These are phyloP conservation scores for Iphiclides podalirius DNA, from an alignment of 2,888 invertebrate genomes.

Conservation along the genomic window DNA sequence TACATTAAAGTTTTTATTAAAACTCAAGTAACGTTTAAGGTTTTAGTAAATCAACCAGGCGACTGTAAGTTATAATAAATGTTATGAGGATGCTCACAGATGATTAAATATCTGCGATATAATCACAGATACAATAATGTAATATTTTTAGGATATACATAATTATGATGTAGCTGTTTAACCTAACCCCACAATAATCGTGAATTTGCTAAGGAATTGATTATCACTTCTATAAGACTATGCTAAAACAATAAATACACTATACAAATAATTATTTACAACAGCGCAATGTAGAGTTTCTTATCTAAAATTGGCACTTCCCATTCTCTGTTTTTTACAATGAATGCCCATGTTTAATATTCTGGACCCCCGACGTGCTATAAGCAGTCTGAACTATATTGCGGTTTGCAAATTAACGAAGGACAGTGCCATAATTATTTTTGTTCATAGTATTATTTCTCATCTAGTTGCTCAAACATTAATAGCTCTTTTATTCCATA, in stretches of 20 bases:
- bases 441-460: conserved; percentile 45
- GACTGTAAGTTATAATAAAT: background rate
- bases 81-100: background rate
- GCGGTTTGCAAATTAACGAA: conserved; percentile 57
- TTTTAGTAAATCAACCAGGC: background rate
- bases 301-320: background rate
- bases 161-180: background rate
- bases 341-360: background rate
- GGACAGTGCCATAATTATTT: conserved; percentile 70
- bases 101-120: conserved; percentile 2
- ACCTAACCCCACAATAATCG: conserved; percentile 4
- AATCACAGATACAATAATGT: conserved; percentile 1
- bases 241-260: background rate
- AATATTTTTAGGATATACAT: conserved; percentile 1
- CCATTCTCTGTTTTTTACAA: background rate
- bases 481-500: conserved; percentile 38
- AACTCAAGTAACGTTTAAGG: background rate
- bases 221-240: background rate
- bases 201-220: conserved; percentile 17
- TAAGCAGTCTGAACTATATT: conserved; percentile 26
- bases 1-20: background rate
- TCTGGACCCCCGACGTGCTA: conserved; percentile 42
- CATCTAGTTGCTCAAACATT: conserved; percentile 64
- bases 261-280: background rate
- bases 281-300: background rate